These are phyloP conservation scores for Allophyes oxyacanthae DNA, from an alignment of 2,888 invertebrate genomes.

Conservation along the genomic window DNA sequence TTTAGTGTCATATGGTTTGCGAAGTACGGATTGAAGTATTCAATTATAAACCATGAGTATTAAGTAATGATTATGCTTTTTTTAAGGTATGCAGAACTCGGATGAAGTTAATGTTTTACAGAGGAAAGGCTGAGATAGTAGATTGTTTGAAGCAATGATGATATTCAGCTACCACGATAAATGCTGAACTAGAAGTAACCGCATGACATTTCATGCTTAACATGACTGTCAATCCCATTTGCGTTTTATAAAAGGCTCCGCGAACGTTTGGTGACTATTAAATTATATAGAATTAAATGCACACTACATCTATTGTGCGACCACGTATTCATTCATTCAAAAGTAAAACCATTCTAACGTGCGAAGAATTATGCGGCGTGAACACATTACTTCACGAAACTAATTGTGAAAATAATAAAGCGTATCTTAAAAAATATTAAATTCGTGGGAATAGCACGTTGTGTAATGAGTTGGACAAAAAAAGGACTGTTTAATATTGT, in stretches of 20 bases:
- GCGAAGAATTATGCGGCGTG: slow-evolving; percentile 86
- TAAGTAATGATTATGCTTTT: too few relatives aligned
- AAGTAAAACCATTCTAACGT: slow-evolving; percentile 65
- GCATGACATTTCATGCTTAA: slow-evolving; percentile 14
- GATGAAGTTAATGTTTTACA: too few relatives aligned
- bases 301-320: slow-evolving; percentile 70
- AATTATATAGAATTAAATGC: slow-evolving; percentile 72
- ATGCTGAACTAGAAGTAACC: too few relatives aligned
- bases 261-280: slow-evolving; percentile 49
- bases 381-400: slow-evolving; percentile 83
- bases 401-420: slow-evolving; percentile 81
- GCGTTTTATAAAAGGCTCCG: slow-evolving; percentile 30
- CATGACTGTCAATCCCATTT: slow-evolving; percentile 33
- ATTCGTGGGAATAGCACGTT: slow-evolving; percentile 83
- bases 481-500: slow-evolving; percentile 79
- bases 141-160: too few relatives aligned
- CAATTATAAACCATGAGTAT: background rate
- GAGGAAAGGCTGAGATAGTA: too few relatives aligned
- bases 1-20: slow-evolving; percentile 14
- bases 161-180: too few relatives aligned
- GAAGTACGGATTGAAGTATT: slow-evolving; percentile 1
- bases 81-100: too few relatives aligned
- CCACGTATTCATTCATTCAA: slow-evolving; percentile 70
- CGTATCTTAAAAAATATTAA: slow-evolving; percentile 69
- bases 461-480: slow-evolving; percentile 83